Base-by-base conservation (phyloP, 2,888 invertebrate genomes). In the Xylota segnis region DNA sequence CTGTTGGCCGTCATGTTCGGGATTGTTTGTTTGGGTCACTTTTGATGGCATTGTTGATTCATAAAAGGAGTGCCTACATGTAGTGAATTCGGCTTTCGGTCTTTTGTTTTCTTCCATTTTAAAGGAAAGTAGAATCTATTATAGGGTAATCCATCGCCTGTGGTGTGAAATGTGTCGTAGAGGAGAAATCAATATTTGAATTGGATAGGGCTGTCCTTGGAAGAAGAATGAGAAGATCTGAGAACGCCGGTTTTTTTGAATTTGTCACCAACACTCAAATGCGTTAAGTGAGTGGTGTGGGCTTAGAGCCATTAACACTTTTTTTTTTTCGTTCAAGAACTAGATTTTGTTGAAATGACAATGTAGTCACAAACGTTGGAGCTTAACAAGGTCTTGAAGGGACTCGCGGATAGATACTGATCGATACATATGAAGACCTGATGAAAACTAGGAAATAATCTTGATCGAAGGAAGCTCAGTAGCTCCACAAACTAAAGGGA, bases 21-120 rank as follows among this genome's bases (percentile, higher is more conserved):
- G 6, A 2, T n/a, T 78, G 77, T 75, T 76, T 76, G 76, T 72
- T 83, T 83, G 66, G 83, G 76, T 77, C 65, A 83, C n/a, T 63
- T 61, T 56, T 43, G 63, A 61, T 50, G 72, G 45, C 54, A 29
- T 47, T 68, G 56, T 37, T 71, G 71, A 47, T 23, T 71, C 47
- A 12, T 12, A 45, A 34, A 45, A 56, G 75, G 56, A 75, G 29
- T 50, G 34, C 65, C 27, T 27, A 10, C 50, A 65, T 32, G 34
- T 23, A 54, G n/a, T 34, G 32, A 2, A 16, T 40, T 12, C 10
- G 7, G 27, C 1, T 43, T 43, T 45, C 14, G 12, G 7, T 61
- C n/a, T 12, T 10, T 6, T 23, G 12, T 40, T 43, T 16, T 12
- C 40, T 18, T 14, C 9, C 1, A 34, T 45, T 18, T 52, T 37